A percentile compares a stretch with the other conserved stretches of the same genome.
These are phyloP conservation scores for Taxidea taxus DNA, from an alignment of 2,113 vertebrate species.

Conservation along the genomic window DNA sequence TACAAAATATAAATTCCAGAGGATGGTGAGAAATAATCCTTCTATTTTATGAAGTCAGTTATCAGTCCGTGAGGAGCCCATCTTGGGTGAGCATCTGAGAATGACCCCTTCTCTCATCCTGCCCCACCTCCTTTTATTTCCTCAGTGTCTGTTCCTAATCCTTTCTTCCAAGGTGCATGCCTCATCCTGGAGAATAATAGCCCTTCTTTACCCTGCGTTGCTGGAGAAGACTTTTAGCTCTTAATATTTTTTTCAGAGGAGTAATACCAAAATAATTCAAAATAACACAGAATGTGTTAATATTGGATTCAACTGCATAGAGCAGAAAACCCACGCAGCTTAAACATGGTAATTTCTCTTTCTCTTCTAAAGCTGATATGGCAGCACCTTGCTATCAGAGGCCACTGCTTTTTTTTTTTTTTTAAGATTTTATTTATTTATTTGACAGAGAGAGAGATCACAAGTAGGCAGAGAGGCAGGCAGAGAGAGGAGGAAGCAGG, in stretches of 20 bases:
- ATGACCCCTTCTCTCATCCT: not conserved
- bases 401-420: not conserved
- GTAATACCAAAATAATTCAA: not conserved
- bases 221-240: not conserved
- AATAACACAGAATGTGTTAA: not conserved
- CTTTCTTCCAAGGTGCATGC: not conserved
- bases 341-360: not conserved
- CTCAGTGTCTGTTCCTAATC: not conserved
- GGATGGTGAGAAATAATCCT: not conserved
- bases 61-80: not conserved
- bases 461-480: too few relatives aligned
- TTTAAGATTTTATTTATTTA: too few relatives aligned
- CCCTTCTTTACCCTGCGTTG: not conserved
- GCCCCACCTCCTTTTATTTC: not conserved
- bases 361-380: not conserved
- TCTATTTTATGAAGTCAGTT: not conserved
- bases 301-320: not conserved
- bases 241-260: not conserved
- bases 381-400: not conserved
- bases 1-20: not conserved
- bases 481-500: too few relatives aligned
- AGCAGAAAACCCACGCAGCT: not conserved
- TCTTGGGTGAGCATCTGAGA: not conserved
- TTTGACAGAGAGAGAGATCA: too few relatives aligned
- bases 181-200: not conserved